Evolutionary conservation across 1,140 invertebrate species (phyloP), one percentile per base, ranked within the genome.

Genomic region (Cotesia glomerata): DNA sequence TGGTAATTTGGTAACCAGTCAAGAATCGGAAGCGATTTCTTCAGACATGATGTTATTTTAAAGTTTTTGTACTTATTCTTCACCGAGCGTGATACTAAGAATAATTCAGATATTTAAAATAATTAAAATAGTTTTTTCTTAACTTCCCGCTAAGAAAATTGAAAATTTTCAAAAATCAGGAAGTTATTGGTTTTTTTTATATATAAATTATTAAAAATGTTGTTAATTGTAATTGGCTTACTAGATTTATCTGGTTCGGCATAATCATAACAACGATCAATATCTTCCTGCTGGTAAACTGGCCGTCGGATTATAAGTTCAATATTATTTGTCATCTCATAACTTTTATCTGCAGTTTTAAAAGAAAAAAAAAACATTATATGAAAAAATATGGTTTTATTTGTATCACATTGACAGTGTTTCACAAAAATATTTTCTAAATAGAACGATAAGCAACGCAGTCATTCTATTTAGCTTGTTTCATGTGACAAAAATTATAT

Each of bases 1-100:
- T 87, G 80, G 74, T 91, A 91, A 9, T 84, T 80, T 3, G 85
- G 85, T 3, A 91, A 72, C 90, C 90, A 91, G 74, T 82, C 74
- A 34, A 88, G 73, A n/a, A 91, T 79, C 7, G 91, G 90, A 68
- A 91, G 66, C 1, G 79, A 80, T 36, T 79, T 78, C 36, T 78
- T 78, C 4, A 89, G 9, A 75, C 78, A 81, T 16, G 36, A 56
- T 11, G 74, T 59, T 0, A 78, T 71, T 2, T 82, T 69, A 35
- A 86, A 79, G 5, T 73, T 77, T 16, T 71, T 73, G 51, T 74
- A 83, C 70, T 76, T 80, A 14, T 77, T 81, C 8, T 77, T 74
- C 36, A 86, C 59, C 5, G 63, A 74, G 11, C 73, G 54, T 49
- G 61, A 77, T 7, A 83, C 82, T 84, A 67, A 67, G 78, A 76